Evolutionary conservation across 2,888 invertebrate genomes (phyloP).

Genomic region (Bembecia ichneumoniformis): DNA sequence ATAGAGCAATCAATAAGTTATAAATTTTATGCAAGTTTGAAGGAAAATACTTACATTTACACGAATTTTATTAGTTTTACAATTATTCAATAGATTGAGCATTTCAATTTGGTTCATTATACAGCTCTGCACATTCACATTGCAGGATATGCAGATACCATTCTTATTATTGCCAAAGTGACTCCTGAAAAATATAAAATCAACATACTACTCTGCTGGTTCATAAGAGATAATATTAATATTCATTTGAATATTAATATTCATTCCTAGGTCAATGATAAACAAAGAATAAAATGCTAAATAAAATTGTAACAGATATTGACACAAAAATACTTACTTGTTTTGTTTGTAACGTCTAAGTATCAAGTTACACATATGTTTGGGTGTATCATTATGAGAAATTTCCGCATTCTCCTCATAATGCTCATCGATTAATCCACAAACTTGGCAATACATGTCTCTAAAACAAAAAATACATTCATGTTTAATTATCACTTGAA

Average conservation of each 20-base stretch:
- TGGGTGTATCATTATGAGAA: constrained; percentile 24
- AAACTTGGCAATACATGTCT: constrained; percentile 30
- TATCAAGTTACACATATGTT: constrained; percentile 38
- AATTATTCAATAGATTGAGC: constrained; percentile 8
- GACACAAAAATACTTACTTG: constrained; percentile 27
- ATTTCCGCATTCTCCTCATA: constrained; percentile 30
- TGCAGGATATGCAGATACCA: constrained; percentile 25
- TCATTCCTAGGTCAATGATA: too few species aligned
- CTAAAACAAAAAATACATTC: too few species aligned
- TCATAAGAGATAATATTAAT: too few species aligned
- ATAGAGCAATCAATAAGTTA: too few species aligned
- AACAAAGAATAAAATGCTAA: too few species aligned
- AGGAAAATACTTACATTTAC: constrained; percentile 26
- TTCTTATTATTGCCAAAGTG: constrained; percentile 32
- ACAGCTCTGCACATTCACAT: constrained; percentile 14
- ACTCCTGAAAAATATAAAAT: constrained; percentile 15
- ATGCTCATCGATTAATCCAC: constrained; percentile 32
- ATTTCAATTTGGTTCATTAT: too few species aligned
- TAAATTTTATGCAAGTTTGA: too few species aligned
- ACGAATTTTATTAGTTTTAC: constrained; percentile 29
- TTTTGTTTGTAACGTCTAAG: constrained; percentile 27
- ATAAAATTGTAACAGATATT: too few species aligned
- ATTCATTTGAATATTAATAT: too few species aligned
- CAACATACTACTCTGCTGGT: too few species aligned
- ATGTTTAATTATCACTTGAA: too few species aligned